phyloP scores from a whole-genome alignment of 2,888 invertebrate genomes.

The Cryptus viduatorius region DNA sequence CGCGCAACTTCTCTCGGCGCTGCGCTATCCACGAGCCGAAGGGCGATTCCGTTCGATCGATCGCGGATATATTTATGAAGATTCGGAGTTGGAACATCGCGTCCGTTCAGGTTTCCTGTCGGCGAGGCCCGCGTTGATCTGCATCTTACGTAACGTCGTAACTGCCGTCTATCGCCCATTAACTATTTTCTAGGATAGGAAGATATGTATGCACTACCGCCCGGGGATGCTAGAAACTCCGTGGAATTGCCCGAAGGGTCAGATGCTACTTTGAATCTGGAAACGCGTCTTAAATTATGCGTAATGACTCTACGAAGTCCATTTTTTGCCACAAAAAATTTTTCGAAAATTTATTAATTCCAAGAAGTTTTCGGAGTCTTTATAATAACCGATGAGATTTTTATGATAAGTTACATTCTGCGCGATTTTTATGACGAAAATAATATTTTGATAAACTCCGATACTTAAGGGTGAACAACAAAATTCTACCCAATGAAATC shows the following conservation, averaged over 20 bases:
- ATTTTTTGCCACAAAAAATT: slow-evolving; percentile 9
- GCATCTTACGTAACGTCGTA: too few species aligned
- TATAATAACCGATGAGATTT: background rate
- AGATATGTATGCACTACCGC: slow-evolving; percentile 12
- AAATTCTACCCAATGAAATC: background rate
- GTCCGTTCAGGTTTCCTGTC: slow-evolving; percentile 52
- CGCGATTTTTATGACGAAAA: background rate
- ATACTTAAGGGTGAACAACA: background rate
- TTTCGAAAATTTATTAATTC: background rate
- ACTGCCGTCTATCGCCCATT: slow-evolving; percentile 66
- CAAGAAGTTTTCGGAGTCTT: background rate
- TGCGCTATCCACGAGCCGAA: slow-evolving; percentile 37
- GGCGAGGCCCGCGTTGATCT: slow-evolving; percentile 53
- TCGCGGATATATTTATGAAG: slow-evolving; percentile 80
- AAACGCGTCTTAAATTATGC: slow-evolving; percentile 64
- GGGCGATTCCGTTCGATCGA: slow-evolving; percentile 71
- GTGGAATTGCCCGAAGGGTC: slow-evolving; percentile 72
- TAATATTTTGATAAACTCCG: background rate
- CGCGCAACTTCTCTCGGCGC: slow-evolving; percentile 44
- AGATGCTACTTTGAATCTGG: slow-evolving; percentile 76
- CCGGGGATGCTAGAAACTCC: slow-evolving; percentile 47
- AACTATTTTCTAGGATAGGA: slow-evolving; percentile 60
- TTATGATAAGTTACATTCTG: background rate
- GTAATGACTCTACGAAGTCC: background rate
- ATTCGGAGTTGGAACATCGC: slow-evolving; percentile 74